Base-by-base conservation (phyloP, 2,113 vertebrate genomes). In the Budorcas taxicolor region DNA sequence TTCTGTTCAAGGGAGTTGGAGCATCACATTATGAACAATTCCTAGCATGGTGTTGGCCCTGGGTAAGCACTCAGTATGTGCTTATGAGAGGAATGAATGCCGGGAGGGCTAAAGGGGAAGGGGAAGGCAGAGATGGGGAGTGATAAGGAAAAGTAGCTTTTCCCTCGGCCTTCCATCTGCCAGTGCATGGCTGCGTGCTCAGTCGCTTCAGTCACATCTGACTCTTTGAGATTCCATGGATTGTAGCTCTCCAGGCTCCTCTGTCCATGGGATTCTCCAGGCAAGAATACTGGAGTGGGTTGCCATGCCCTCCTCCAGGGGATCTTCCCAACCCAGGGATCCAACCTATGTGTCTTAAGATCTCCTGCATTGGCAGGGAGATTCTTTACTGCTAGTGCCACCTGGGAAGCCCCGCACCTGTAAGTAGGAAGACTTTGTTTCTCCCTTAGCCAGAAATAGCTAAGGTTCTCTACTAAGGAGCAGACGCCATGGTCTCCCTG, bases 381-480 rank as follows among this genome's bases (percentile, higher is more conserved):
- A 25, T 43, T 76, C 40, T 27, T 76, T 43, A 76, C 71, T 0
- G 12, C 40, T 76, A 74, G 23, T 13, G 6, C 36, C 71, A 76
- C 36, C 36, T 76, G 36, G 23, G 71, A 43, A 16, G 4, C 0
- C 15, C 11, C 0, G 0, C 6, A 17, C n/a, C 67, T 82, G 52
- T 17, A 33, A 31, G 25, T 2, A n/a, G 8, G 13, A 58, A 88
- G 62, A 64, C 27, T 14, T 3, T 50, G 21, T 27, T 50, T 83
- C n/a, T 53, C 19, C 17, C 40, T 60, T n/a, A 52, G 23, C n/a
- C 6, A 10, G 60, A 45, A 88, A 29, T 76, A 23, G 14, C 36
- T n/a, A 16, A 85, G 74, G 58, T 84, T 84, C 53, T 92, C 76
- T 86, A 0, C 25, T 40, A 52, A 92, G 43, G 9, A 52, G 83